Conservation (phyloP, 2,797 vertebrate genomes). For the Anguilla pacifica region DNA sequence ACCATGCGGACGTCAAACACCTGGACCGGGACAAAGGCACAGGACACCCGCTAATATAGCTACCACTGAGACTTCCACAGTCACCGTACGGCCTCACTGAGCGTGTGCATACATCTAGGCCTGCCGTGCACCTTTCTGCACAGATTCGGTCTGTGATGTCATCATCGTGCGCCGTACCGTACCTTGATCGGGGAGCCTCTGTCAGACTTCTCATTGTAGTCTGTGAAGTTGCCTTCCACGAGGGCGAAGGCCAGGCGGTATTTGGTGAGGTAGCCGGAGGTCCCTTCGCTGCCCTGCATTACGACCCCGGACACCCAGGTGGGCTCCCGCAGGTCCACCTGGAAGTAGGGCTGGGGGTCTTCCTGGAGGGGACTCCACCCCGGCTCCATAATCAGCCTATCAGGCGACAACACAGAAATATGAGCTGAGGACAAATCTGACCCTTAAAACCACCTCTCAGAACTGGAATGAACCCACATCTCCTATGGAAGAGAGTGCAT, state of each 20-base stretch:
- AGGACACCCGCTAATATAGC: not conserved
- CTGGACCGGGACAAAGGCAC: slow-evolving; percentile 44
- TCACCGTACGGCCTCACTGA: not conserved
- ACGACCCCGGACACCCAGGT: slow-evolving; percentile 78
- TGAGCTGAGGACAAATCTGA: not conserved
- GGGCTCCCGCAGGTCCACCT: slow-evolving; percentile 81
- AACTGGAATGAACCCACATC: not conserved
- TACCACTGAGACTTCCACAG: not conserved
- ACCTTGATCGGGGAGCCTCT: slow-evolving; percentile 64
- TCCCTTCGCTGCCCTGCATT: slow-evolving; percentile 74
- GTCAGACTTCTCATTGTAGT: slow-evolving; percentile 65
- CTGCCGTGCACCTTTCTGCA: not conserved
- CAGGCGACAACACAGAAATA: slow-evolving; percentile 11
- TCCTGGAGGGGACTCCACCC: slow-evolving; percentile 79
- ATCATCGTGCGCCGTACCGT: not conserved
- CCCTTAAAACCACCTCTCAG: not conserved
- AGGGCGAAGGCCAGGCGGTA: slow-evolving; percentile 75
- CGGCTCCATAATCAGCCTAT: slow-evolving; percentile 75
- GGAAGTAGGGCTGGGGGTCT: slow-evolving; percentile 75
- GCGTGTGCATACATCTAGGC: not conserved
- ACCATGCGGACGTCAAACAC: slow-evolving; percentile 74
- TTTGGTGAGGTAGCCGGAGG: slow-evolving; percentile 72
- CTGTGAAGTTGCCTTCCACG: slow-evolving; percentile 62
- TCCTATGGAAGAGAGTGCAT: not conserved
- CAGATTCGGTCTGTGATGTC: not conserved